Evolutionary conservation across 2,797 vertebrate genomes (phyloP), one percentile per base, ranked within the genome.

Genomic region (Pelodytes ibericus): DNA sequence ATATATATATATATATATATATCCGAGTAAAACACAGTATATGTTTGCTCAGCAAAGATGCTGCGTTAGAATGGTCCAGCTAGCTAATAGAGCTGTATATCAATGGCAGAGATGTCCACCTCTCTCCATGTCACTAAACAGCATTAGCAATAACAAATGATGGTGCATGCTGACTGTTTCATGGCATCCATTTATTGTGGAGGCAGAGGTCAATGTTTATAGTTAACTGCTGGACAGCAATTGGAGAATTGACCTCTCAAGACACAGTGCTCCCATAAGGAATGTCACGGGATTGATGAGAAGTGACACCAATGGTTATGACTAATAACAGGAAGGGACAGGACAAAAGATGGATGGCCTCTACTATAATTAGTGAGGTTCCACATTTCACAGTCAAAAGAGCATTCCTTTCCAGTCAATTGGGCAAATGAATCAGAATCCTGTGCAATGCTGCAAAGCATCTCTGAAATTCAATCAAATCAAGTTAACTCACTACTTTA

Each of bases 271-370:
- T 51, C 75, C 53, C 33, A 51, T 25, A 72, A 78, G 70, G 70
- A 53, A 72, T 72, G 76, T 67, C 76, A 72, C 31, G 30, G 62
- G 44, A 78, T 72, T 72, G 69, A 78, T 72, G 70, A 78, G 70
- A 72, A 78, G 62, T 78, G 70, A 72, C 76, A 78, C 39, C 62
- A 20, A 63, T 78, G 70, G 65, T 67, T 78, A 72, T 78, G 76
- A 72, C 70, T 78, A 72, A 72, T 72, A 78, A 72, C 70, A 78
- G 76, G 70, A 72, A 72, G 53, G 70, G 62, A 78, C 76, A 72
- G 76, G 76, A 31, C 16, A 78, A 71, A 67, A 72, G 70, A 78
- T 78, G 70, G 76, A 78, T 78, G 76, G 57, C 76, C 76, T 72
- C 70, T 56, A 36, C 63, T 62, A 41, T 78, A 78, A 72, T 78